phyloP scores from a whole-genome alignment of 2,113 vertebrate species.

The Blennius ocellaris region DNA sequence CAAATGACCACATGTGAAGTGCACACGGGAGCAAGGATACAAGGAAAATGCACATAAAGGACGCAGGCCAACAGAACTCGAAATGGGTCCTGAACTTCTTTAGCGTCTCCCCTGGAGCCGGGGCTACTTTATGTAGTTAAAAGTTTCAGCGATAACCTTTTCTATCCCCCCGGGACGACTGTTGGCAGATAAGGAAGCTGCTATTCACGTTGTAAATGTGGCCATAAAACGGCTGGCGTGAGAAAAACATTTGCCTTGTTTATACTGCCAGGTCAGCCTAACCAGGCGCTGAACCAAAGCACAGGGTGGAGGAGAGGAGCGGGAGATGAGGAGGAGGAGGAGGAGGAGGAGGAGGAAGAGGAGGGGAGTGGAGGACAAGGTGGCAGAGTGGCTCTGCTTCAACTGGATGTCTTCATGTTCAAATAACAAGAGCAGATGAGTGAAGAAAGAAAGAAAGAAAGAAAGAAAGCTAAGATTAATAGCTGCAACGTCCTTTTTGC shows the following conservation, averaged over 20 bases:
- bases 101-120: not conserved
- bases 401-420: conserved; percentile 65
- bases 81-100: not conserved
- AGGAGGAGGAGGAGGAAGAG: conserved; percentile 3
- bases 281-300: conserved; percentile 51
- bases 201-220: conserved; percentile 53
- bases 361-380: not conserved
- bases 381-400: conserved; percentile 37
- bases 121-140: not conserved
- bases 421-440: conserved; percentile 58
- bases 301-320: conserved; percentile 31
- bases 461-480: not conserved
- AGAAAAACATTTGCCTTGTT: conserved; percentile 69
- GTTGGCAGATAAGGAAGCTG: conserved; percentile 60
- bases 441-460: conserved; percentile 28
- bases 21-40: not conserved
- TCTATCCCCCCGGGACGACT: conserved; percentile 10
- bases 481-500: not conserved
- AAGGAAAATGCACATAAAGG: not conserved
- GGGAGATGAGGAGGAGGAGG: conserved; percentile 11
- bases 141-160: conserved; percentile 22
- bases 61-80: not conserved
- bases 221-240: conserved; percentile 64
- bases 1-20: not conserved
- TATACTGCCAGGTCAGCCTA: conserved; percentile 67